Percentiles rank a stretch among this genome's conserved stretches.
phyloP scores from a whole-genome alignment of 2,888 invertebrate genomes.

The Hirtodrosophila trivittata region DNA sequence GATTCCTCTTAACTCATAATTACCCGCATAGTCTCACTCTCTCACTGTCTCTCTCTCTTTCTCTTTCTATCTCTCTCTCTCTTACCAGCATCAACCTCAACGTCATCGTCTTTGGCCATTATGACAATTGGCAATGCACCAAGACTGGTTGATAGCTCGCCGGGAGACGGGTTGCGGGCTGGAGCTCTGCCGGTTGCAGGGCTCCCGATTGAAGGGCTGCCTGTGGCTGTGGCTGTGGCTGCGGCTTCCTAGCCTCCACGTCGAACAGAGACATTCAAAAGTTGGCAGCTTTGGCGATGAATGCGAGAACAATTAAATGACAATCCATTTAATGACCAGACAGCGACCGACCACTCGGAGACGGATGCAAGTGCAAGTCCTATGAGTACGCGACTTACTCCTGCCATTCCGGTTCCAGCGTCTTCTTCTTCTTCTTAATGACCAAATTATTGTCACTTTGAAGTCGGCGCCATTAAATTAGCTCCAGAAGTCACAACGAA shows the following conservation, averaged over 20 bases:
- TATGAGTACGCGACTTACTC: not conserved
- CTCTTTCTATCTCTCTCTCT: not conserved
- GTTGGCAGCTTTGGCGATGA: slow-evolving; percentile 56
- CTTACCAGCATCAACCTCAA: not conserved
- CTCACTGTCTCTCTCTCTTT: slow-evolving; percentile 2
- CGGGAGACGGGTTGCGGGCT: too few species aligned
- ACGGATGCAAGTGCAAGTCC: slow-evolving; percentile 1
- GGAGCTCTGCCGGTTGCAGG: too few species aligned
- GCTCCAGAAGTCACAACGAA: slow-evolving; percentile 12
- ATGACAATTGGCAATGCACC: slow-evolving; percentile 73
- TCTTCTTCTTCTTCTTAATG: slow-evolving; percentile 46
- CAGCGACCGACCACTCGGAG: slow-evolving; percentile 11
- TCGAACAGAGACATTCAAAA: slow-evolving; percentile 57
- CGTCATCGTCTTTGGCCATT: slow-evolving; percentile 51
- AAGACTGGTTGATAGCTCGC: slow-evolving; percentile 1
- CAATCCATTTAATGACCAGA: slow-evolving; percentile 71
- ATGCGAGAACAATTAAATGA: slow-evolving; percentile 73
- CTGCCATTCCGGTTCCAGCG: slow-evolving; percentile 11
- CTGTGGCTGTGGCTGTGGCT: too few species aligned
- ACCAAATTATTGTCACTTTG: slow-evolving; percentile 75
- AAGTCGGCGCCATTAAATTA: slow-evolving; percentile 71
- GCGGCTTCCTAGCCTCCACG: too few species aligned
- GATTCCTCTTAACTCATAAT: slow-evolving; percentile 76
- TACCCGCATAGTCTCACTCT: slow-evolving; percentile 54
- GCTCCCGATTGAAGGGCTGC: not conserved